phyloP scores from a whole-genome alignment of 2,888 invertebrate genomes.

The Psylliodes chrysocephalus region DNA sequence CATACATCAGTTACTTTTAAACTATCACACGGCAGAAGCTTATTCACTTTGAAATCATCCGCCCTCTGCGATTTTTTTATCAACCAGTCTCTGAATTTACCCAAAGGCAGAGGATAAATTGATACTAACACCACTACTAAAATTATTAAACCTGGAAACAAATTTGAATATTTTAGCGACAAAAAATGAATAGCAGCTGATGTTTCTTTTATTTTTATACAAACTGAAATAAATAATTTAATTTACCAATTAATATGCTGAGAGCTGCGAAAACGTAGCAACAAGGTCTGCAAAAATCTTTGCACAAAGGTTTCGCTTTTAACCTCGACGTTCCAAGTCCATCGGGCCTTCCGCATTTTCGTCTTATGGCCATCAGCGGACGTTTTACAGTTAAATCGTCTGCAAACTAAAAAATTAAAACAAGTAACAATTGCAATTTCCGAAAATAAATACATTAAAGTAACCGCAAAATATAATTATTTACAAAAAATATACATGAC shows the following conservation, averaged over 20 bases:
- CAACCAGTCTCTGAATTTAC: constrained; percentile 71
- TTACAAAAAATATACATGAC: too few species aligned
- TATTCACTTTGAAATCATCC: constrained; percentile 39
- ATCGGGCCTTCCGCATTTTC: constrained; percentile 67
- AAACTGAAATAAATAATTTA: too few species aligned
- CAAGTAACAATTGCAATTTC: too few species aligned
- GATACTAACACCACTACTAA: constrained; percentile 73
- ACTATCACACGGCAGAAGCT: constrained; percentile 70
- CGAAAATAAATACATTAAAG: too few species aligned
- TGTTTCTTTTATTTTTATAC: background rate
- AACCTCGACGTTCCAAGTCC: constrained; percentile 64
- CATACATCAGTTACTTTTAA: constrained; percentile 72
- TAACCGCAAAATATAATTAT: too few species aligned
- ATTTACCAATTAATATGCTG: constrained; percentile 67
- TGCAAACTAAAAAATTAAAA: constrained; percentile 66
- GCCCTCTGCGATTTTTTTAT: constrained; percentile 54
- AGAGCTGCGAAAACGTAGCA: constrained; percentile 74
- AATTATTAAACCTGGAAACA: constrained; percentile 69
- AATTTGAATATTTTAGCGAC: too few species aligned
- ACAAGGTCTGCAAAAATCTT: constrained; percentile 72
- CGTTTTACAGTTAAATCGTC: constrained; percentile 77
- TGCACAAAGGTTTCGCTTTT: constrained; percentile 68
- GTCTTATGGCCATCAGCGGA: constrained; percentile 78
- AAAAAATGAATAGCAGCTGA: background rate
- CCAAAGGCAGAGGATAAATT: constrained; percentile 73